Evolutionary conservation across 2,888 invertebrate genomes (phyloP).

Genomic region (Cataglyphis altisquamis): DNA sequence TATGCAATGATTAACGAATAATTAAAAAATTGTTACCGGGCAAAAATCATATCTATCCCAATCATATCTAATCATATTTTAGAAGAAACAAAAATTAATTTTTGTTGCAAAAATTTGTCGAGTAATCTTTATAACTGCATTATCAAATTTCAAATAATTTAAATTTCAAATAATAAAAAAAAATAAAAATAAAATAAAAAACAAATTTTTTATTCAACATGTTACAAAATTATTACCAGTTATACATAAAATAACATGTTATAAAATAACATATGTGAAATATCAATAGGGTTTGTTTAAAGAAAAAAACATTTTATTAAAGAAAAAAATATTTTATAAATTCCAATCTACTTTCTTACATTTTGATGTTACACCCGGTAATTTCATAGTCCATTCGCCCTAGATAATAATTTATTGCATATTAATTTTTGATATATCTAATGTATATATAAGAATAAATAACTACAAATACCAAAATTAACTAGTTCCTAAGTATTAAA

Average conservation of each 20-base stretch:
- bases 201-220: neutral
- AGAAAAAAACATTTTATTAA: neutral
- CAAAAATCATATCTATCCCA: neutral
- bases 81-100: neutral
- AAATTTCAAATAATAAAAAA: neutral
- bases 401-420: conserved; percentile 7
- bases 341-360: neutral
- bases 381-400: neutral
- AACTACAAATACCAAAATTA: conserved; percentile 26
- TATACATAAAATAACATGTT: neutral
- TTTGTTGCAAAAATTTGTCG: neutral
- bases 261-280: neutral
- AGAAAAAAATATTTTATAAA: conserved; percentile 11
- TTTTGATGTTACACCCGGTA: neutral
- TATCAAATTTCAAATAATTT: conserved; percentile 4
- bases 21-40: neutral
- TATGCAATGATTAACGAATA: conserved; percentile 9
- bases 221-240: neutral
- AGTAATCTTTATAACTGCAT: neutral
- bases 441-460: conserved; percentile 14
- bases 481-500: conserved; percentile 40
- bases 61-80: neutral
- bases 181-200: neutral
- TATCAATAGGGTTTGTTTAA: neutral
- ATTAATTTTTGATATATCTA: conserved; percentile 9